A percentile compares a stretch with the other conserved stretches of the same genome.
phyloP scores from a whole-genome alignment of 2,113 vertebrate genomes.

The Probosciger aterrimus region DNA sequence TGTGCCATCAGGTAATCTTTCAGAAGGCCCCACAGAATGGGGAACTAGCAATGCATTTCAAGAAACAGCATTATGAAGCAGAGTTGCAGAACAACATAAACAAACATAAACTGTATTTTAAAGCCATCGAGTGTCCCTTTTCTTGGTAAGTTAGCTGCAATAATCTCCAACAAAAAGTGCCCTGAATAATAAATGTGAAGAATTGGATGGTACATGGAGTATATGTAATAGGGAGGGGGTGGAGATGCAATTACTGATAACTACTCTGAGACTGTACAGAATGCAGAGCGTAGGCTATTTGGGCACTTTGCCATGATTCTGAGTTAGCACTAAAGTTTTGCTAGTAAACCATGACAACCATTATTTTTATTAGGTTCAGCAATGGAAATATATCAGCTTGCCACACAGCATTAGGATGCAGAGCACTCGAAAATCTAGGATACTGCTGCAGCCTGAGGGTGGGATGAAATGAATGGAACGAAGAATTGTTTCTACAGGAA shows the following conservation, averaged over 20 bases:
- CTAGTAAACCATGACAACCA: constrained; percentile 10
- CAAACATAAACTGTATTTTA: background rate
- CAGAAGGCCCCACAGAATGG: background rate
- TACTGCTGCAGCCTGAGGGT: background rate
- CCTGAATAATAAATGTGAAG: constrained; percentile 8
- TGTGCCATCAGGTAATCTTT: background rate
- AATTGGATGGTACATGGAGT: background rate
- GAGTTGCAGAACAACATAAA: background rate
- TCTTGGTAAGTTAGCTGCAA: background rate
- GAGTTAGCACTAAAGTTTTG: constrained; percentile 28
- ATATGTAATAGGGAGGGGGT: background rate
- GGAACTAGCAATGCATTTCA: background rate
- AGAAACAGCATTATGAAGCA: background rate
- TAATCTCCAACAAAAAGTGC: background rate
- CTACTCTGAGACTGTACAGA: background rate
- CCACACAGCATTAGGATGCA: background rate
- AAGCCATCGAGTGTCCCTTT: background rate
- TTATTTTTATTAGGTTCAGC: background rate
- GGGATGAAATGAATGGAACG: background rate
- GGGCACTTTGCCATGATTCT: background rate
- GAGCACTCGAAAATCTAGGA: background rate
- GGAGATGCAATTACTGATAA: background rate
- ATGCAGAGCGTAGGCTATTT: background rate
- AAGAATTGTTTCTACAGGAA: background rate
- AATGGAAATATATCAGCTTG: background rate